Percentiles rank a stretch among this genome's conserved stretches.
These are phyloP conservation scores for Chloropsis hardwickii DNA, from an alignment of 2,113 vertebrate genomes.

Conservation along the genomic window DNA sequence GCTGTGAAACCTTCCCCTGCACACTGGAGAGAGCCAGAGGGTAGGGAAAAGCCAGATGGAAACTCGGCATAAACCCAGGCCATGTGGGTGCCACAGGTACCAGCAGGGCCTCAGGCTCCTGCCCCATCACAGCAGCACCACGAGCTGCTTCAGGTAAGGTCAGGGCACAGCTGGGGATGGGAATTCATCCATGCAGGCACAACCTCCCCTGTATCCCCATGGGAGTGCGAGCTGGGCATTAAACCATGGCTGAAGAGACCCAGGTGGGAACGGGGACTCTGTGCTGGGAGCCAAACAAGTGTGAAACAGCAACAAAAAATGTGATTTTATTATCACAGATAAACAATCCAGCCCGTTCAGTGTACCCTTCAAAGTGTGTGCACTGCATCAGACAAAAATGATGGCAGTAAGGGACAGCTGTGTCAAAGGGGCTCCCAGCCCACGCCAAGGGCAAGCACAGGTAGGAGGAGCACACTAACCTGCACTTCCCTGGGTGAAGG, in stretches of 20 bases:
- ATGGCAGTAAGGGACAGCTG: background rate
- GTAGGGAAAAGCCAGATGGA: background rate
- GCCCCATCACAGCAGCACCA: background rate
- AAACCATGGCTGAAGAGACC: background rate
- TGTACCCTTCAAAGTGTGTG: rapidly evolving
- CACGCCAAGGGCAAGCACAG: rapidly evolving
- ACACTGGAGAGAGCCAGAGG: background rate
- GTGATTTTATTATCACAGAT: background rate
- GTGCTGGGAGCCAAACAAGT: background rate
- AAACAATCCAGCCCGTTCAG: background rate
- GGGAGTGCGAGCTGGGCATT: background rate
- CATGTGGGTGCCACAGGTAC: too few species aligned
- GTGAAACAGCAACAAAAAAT: background rate
- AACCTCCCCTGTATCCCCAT: background rate
- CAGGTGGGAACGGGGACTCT: background rate
- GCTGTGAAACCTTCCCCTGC: background rate
- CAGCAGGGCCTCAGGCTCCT: background rate
- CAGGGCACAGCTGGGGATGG: background rate
- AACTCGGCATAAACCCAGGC: background rate
- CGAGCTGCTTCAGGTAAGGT: background rate
- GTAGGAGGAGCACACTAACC: background rate
- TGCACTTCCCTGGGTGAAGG: background rate
- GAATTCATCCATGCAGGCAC: background rate
- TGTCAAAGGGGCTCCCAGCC: background rate
- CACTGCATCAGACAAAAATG: background rate